Percentiles rank a stretch among this genome's conserved stretches.
phyloP scores from a whole-genome alignment of 2,113 vertebrate genomes.

The Xenopus borealis region DNA sequence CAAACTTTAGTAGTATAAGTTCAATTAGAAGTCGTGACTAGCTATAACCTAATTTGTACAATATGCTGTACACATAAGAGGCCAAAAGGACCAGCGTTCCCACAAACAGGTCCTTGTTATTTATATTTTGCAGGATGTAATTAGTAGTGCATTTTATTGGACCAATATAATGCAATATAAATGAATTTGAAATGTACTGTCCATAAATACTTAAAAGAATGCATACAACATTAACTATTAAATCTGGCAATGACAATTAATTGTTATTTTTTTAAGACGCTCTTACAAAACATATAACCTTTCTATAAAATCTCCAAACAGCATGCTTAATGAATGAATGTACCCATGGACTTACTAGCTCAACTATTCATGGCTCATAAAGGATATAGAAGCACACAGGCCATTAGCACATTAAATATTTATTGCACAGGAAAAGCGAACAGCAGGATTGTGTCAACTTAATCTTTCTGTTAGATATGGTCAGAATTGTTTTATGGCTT shows the following conservation, averaged over 20 bases:
- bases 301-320: neutral
- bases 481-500: neutral
- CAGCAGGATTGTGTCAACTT: slow-evolving; percentile 16
- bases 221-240: neutral
- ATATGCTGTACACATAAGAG: too few relatives aligned
- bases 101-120: neutral
- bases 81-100: too few relatives aligned
- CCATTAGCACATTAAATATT: slow-evolving; percentile 38
- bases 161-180: neutral
- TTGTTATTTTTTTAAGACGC: neutral
- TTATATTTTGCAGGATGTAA: neutral
- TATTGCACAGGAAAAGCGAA: slow-evolving; percentile 21
- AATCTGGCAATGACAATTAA: neutral
- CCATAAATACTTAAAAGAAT: neutral
- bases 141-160: neutral
- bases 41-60: too few relatives aligned
- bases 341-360: too few relatives aligned
- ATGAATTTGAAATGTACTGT: neutral
- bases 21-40: too few relatives aligned
- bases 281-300: neutral
- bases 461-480: slow-evolving; percentile 8
- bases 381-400: neutral
- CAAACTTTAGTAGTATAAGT: too few relatives aligned
- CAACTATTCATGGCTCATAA: slow-evolving; percentile 1
- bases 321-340: neutral